Evolutionary conservation across 2,113 vertebrate genomes (phyloP), one percentile per base, ranked within the genome.

Genomic region (Thunnus maccoyii): DNA sequence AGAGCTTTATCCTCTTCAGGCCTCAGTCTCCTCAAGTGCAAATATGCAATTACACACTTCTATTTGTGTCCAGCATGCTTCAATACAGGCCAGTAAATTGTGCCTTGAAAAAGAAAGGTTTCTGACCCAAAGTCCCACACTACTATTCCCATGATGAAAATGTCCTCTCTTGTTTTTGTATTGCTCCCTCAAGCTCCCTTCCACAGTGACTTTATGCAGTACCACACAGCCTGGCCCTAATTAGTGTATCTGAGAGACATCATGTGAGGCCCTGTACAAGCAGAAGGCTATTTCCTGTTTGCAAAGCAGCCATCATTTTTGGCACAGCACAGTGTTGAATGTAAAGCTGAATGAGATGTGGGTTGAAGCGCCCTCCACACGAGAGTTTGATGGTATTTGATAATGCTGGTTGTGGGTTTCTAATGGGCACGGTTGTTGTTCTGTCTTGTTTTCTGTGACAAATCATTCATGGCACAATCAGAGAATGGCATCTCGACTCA

Each of bases 381-480:
- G 9, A 80, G 46, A 55, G 81, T 70, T 17, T 60, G 69, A 25
- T 0, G 68, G 76, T 80, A 1, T 80, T 85, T 78, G 44, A 65
- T 73, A 62, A 83, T 27, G 76, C 67, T 72, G 84, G 66, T 86
- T 46, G 30, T 63, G 72, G 76, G 73, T 89, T 88, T 83, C 69
- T 80, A 16, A 78, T 30, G 51, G 84, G 62, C 87, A 83, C 51
- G 65, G 64, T 81, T 66, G 75, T 63, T 80, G 72, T 89, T 82
- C 67, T 85, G 55, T 72, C 36, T 54, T 58, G n/a, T 58, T 80
- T 87, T 86, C 67, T 81, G 86, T 89, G 87, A 91, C 80, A 83
- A 87, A 88, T 86, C 76, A 71, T 91, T 89, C 71, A 81, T 80
- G 83, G 89, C 91, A 91, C 88, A 91, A 76, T 89, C 83, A 88